Conservation (phyloP, 2,797 vertebrate genomes). For the Eospalax fontanierii region DNA sequence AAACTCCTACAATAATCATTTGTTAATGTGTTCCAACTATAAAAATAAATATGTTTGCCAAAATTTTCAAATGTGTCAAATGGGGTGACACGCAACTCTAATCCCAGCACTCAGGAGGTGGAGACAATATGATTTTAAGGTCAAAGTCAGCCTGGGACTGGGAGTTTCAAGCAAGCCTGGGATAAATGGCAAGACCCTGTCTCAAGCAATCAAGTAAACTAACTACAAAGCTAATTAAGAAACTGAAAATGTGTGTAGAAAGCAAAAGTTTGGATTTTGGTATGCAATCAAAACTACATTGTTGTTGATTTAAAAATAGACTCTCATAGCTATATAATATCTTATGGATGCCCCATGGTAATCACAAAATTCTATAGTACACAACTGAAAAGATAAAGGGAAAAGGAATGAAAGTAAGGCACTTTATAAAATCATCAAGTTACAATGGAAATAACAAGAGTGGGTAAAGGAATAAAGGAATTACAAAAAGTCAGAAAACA, state of each 20-base stretch:
- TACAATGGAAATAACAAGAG: background rate
- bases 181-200: background rate
- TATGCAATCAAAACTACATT: background rate
- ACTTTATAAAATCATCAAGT: background rate
- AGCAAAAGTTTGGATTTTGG: background rate
- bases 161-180: background rate
- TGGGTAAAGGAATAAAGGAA: background rate
- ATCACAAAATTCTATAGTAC: background rate
- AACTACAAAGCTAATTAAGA: background rate
- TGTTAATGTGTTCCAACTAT: background rate
- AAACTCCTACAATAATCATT: background rate
- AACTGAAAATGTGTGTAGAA: background rate
- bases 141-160: background rate
- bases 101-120: background rate
- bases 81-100: background rate
- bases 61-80: background rate
- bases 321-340: background rate
- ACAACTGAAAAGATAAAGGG: background rate
- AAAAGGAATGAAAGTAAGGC: background rate
- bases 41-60: background rate
- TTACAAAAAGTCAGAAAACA: background rate
- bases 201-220: background rate
- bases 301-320: background rate
- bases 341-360: background rate
- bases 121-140: background rate